Evolutionary conservation across 2,113 vertebrate species (phyloP).

Genomic region (Parotia lawesii): DNA sequence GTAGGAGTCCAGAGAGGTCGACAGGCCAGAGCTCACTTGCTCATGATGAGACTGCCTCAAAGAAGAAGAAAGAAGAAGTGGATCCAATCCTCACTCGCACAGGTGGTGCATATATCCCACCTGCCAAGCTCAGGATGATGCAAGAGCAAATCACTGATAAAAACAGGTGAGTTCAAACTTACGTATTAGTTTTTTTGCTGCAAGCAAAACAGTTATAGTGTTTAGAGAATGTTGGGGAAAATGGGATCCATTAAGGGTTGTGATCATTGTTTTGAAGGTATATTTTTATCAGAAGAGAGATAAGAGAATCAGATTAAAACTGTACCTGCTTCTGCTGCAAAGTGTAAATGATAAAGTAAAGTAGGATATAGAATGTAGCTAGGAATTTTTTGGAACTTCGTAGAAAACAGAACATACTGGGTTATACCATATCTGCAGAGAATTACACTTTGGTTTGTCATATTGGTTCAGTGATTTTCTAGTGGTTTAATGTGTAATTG

Average conservation of each 20-base stretch:
- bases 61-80: slow-evolving; percentile 93
- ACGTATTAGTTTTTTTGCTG: neutral
- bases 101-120: slow-evolving; percentile 95
- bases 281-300: neutral
- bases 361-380: neutral
- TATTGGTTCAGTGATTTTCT: neutral
- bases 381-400: neutral
- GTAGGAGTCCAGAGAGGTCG: slow-evolving; percentile 54
- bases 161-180: slow-evolving; percentile 78
- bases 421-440: accelerated
- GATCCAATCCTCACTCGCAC: slow-evolving; percentile 95
- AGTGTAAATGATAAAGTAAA: neutral
- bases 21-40: slow-evolving; percentile 50
- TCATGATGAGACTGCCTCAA: slow-evolving; percentile 72
- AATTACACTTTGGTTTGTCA: neutral
- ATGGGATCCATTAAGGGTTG: neutral
- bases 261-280: neutral
- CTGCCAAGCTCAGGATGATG: slow-evolving; percentile 96
- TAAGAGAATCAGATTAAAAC: neutral
- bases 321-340: neutral
- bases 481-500: neutral
- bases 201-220: neutral
- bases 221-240: neutral
- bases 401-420: neutral
- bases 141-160: slow-evolving; percentile 97